These are phyloP conservation scores for Meloidogyne exigua DNA, from an alignment of 1,140 invertebrate species.

Conservation along the genomic window DNA sequence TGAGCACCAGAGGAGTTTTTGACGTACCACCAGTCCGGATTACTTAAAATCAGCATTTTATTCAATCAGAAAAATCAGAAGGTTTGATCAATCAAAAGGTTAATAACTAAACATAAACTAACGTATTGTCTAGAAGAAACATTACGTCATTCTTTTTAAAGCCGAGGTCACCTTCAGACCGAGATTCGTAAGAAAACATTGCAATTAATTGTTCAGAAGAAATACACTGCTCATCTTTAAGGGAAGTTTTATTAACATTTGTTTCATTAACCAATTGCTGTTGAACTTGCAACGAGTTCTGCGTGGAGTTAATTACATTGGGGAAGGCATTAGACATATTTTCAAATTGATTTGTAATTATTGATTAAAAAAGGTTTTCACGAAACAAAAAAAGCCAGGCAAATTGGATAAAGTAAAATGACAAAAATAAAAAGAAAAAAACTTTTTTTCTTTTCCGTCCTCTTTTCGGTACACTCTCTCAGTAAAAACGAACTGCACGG, in stretches of 20 bases:
- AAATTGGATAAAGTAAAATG: no score
- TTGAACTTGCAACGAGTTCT: neutral
- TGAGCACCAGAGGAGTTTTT: conserved; percentile 75
- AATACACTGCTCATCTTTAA: neutral
- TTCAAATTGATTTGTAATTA: neutral
- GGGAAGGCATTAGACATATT: neutral
- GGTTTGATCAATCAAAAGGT: no score
- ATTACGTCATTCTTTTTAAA: conserved; percentile 70
- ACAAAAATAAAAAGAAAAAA: no score
- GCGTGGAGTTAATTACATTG: neutral
- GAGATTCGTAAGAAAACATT: conserved; percentile 83
- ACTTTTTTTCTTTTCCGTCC: no score
- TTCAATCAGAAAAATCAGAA: conserved; percentile 1
- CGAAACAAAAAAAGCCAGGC: no score
- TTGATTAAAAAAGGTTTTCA: neutral
- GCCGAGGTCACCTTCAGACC: conserved; percentile 83
- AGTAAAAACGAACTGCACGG: no score
- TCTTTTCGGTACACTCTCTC: no score
- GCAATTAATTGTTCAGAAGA: conserved; percentile 71
- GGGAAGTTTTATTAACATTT: neutral
- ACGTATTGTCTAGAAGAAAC: conserved; percentile 70
- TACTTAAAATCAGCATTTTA: conserved; percentile 65
- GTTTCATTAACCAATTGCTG: neutral
- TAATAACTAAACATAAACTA: conserved; percentile 84
- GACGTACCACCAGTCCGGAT: conserved; percentile 91